Percentiles rank a stretch among this genome's conserved stretches.
These are phyloP conservation scores for Microcebus ravelobensis DNA, from an alignment of 2,113 vertebrate species.

Conservation along the genomic window DNA sequence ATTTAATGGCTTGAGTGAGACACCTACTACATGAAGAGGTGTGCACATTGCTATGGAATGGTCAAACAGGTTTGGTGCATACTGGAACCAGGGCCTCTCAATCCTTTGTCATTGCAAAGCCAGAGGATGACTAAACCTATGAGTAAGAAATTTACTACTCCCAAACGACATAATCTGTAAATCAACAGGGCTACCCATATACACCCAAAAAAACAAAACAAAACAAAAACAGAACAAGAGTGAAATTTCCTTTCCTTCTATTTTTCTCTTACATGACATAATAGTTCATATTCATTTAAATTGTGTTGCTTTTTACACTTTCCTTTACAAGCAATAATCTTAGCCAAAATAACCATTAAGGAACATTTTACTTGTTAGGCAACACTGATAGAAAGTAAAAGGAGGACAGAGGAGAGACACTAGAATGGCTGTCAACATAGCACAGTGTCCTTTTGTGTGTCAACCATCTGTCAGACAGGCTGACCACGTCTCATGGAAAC, in stretches of 20 bases:
- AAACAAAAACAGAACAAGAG: not conserved
- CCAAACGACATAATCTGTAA: accelerated
- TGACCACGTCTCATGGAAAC: constrained; percentile 64
- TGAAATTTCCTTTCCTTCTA: not conserved
- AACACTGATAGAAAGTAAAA: not conserved
- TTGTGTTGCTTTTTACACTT: not conserved
- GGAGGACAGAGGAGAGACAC: not conserved
- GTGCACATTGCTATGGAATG: accelerated
- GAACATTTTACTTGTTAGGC: not conserved
- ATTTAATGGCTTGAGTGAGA: not conserved
- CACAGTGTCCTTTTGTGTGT: constrained; percentile 46
- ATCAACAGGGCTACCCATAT: not conserved
- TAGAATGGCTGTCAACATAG: not conserved
- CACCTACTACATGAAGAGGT: accelerated
- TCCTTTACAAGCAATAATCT: not conserved
- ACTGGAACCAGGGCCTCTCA: not conserved
- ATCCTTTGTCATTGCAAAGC: not conserved
- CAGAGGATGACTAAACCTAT: not conserved
- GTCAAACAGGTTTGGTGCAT: not conserved
- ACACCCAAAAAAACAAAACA: no score
- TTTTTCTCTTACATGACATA: not conserved
- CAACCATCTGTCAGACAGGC: constrained; percentile 68
- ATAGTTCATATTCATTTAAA: accelerated
- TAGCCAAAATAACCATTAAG: not conserved
- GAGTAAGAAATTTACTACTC: no score